Evolutionary conservation across 1,140 invertebrate species (phyloP).

Genomic region (Zaprionus ghesquierei): DNA sequence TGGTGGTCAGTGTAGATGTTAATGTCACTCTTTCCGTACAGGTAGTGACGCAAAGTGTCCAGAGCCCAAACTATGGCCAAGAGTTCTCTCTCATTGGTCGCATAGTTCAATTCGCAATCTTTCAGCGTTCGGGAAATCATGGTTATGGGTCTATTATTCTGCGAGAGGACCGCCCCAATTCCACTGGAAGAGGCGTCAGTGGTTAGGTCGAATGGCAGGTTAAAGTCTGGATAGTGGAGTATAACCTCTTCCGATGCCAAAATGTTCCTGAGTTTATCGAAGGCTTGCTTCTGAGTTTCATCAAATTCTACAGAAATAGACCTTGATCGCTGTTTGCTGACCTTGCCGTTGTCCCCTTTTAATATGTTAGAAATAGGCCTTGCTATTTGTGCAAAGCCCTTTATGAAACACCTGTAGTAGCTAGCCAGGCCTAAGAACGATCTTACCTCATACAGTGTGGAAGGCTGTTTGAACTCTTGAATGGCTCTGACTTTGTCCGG

Average conservation of each 20-base stretch:
- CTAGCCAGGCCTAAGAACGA: neutral
- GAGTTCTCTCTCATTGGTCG: neutral
- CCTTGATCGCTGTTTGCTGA: too few species aligned
- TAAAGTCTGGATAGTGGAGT: too few species aligned
- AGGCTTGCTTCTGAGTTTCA: too few species aligned
- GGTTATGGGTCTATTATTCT: too few species aligned
- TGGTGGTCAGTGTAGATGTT: neutral
- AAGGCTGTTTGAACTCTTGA: slow-evolving; percentile 4
- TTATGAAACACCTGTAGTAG: neutral
- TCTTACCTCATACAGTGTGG: neutral
- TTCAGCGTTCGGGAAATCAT: too few species aligned
- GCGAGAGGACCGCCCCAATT: too few species aligned
- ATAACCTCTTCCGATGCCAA: too few species aligned
- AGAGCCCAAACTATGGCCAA: neutral
- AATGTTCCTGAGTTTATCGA: too few species aligned
- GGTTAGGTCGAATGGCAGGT: too few species aligned
- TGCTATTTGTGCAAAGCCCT: neutral
- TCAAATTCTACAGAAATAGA: too few species aligned
- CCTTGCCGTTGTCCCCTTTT: too few species aligned
- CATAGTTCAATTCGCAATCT: too few species aligned
- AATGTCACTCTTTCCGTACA: neutral
- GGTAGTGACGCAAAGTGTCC: neutral
- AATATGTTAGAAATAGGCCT: neutral
- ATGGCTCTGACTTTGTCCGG: slow-evolving; percentile 12
- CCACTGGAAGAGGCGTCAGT: neutral